These are phyloP conservation scores for Upupa epops DNA, from an alignment of 2,113 vertebrate species.

Conservation along the genomic window DNA sequence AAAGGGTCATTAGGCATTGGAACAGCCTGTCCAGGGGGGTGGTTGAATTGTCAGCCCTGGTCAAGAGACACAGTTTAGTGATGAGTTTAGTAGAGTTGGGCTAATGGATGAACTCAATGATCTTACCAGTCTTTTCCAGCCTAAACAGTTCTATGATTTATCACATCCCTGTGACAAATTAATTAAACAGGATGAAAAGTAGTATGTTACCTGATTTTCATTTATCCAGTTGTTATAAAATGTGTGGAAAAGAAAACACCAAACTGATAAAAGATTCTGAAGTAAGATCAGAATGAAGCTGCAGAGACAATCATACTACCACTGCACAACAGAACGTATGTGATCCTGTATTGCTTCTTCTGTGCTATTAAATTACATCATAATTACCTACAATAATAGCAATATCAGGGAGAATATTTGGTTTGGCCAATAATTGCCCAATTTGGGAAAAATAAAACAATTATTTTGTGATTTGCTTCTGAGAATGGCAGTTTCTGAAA, in stretches of 20 bases:
- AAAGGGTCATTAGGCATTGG: too few relatives aligned
- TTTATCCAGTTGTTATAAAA: background rate
- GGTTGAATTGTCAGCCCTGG: too few relatives aligned
- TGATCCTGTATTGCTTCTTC: background rate
- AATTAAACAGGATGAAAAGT: background rate
- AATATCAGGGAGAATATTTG: background rate
- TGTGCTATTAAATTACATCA: background rate
- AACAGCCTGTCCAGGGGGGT: too few relatives aligned
- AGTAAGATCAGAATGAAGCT: background rate
- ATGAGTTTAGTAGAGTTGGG: too few relatives aligned
- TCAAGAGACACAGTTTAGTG: too few relatives aligned
- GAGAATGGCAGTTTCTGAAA: background rate
- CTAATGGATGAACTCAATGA: too few relatives aligned
- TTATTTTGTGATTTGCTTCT: background rate
- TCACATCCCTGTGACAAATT: too few relatives aligned
- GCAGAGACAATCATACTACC: background rate
- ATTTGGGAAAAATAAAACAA: too few relatives aligned
- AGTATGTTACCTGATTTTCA: background rate
- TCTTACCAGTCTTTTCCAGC: too few relatives aligned
- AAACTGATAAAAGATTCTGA: background rate
- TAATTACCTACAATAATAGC: background rate
- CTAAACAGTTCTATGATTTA: too few relatives aligned
- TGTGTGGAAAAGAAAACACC: background rate
- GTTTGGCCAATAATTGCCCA: background rate
- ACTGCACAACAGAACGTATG: background rate